A percentile compares a stretch with the other conserved stretches of the same genome.
Evolutionary conservation across 1,140 invertebrate genomes (phyloP).

Genomic region (Ericerus pela): DNA sequence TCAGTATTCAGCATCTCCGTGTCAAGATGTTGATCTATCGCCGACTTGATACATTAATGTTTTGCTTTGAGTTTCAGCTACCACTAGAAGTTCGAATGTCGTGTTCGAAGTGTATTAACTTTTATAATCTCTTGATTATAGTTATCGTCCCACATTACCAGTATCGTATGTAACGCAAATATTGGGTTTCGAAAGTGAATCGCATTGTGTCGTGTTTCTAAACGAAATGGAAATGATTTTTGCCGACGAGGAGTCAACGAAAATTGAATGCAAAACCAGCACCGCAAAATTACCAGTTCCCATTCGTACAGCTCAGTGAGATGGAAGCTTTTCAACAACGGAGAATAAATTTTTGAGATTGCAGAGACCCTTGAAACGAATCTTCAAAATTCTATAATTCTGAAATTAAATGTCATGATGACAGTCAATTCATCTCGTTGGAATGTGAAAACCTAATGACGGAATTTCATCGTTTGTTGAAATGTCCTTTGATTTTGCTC

Average conservation of each 20-base stretch:
- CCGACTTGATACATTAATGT: slow-evolving; percentile 5
- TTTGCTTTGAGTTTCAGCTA: slow-evolving; percentile 5
- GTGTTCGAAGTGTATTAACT: background rate
- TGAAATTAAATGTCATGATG: too few relatives aligned
- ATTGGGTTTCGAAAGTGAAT: slow-evolving; percentile 67
- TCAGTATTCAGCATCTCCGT: too few relatives aligned
- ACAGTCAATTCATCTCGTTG: too few relatives aligned
- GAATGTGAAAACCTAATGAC: too few relatives aligned
- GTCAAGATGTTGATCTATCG: too few relatives aligned
- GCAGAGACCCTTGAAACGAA: too few relatives aligned
- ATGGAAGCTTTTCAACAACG: too few relatives aligned
- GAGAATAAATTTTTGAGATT: background rate
- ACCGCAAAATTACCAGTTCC: slow-evolving; percentile 19
- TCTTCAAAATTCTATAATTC: too few relatives aligned
- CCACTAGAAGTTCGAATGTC: too few relatives aligned
- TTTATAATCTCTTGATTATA: slow-evolving; percentile 46
- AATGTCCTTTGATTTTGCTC: too few relatives aligned
- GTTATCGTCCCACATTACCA: slow-evolving; percentile 80
- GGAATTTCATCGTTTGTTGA: too few relatives aligned
- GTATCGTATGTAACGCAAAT: slow-evolving; percentile 68
- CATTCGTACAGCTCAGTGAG: background rate
- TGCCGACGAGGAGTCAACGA: slow-evolving; percentile 47
- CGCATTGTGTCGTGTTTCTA: slow-evolving; percentile 75
- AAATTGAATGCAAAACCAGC: slow-evolving; percentile 75
- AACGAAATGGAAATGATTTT: slow-evolving; percentile 62